These are phyloP conservation scores for Noturus placidus DNA, from an alignment of 2,113 vertebrate genomes.

Conservation along the genomic window DNA sequence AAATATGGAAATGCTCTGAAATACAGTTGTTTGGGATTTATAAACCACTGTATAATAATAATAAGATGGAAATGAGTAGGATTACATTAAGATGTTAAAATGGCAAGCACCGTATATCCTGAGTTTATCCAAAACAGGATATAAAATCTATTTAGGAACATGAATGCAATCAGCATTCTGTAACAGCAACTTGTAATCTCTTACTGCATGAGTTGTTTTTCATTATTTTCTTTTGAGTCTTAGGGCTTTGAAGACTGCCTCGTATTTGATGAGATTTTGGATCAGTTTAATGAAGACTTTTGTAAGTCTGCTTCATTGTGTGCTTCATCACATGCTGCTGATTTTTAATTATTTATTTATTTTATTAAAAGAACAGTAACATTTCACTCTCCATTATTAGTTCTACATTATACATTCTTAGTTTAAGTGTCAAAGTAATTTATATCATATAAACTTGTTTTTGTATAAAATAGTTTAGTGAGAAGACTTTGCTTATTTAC, in stretches of 20 bases:
- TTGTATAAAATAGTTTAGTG: neutral
- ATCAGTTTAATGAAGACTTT: constrained; percentile 82
- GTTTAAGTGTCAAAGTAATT: neutral
- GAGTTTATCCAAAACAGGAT: neutral
- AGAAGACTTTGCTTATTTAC: neutral
- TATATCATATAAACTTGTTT: neutral
- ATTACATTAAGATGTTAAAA: neutral
- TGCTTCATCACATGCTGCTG: neutral
- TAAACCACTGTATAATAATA: neutral
- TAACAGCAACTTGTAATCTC: neutral
- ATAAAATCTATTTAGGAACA: neutral
- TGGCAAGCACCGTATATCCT: neutral
- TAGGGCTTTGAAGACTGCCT: constrained; percentile 98
- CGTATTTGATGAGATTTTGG: constrained; percentile 92
- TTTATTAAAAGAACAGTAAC: neutral
- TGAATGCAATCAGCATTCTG: neutral
- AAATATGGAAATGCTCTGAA: neutral
- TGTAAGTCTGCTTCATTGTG: constrained; percentile 73
- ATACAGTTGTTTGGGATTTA: neutral
- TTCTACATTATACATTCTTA: neutral
- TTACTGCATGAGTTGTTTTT: neutral
- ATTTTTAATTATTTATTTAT: neutral
- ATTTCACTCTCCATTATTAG: neutral
- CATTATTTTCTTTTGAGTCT: constrained; percentile 37
- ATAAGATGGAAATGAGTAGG: neutral